Percentiles rank a stretch among this genome's conserved stretches.
These are phyloP conservation scores for Abrostola triplasia DNA, from an alignment of 2,888 invertebrate species.

Conservation along the genomic window DNA sequence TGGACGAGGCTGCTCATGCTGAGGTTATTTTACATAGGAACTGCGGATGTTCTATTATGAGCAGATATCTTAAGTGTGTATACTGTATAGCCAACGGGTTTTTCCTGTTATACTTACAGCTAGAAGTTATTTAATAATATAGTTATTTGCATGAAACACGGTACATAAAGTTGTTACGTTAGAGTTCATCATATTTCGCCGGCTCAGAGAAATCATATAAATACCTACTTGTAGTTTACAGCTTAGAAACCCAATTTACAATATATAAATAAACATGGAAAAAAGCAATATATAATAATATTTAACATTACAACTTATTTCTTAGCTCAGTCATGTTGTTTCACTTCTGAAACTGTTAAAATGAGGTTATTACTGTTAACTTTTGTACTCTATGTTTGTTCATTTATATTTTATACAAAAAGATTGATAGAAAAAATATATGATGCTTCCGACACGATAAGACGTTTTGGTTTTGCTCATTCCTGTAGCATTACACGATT, in stretches of 20 bases:
- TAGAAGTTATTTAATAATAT: too few species aligned
- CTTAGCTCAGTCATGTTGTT: too few species aligned
- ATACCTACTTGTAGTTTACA: too few species aligned
- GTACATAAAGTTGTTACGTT: too few species aligned
- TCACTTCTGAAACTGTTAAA: background rate
- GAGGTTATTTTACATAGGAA: conserved; percentile 58
- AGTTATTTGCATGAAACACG: too few species aligned
- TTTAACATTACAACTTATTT: too few species aligned
- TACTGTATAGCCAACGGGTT: conserved; percentile 6
- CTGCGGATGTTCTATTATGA: background rate
- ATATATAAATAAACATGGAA: too few species aligned
- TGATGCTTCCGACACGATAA: background rate
- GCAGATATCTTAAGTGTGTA: background rate
- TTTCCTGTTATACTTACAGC: conserved; percentile 4
- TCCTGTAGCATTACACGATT: background rate
- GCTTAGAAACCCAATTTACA: too few species aligned
- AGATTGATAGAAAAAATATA: background rate
- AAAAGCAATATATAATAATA: too few species aligned
- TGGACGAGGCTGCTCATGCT: conserved; percentile 59
- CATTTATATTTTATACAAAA: conserved; percentile 1
- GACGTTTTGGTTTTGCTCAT: conserved; percentile 10
- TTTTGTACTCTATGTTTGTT: background rate
- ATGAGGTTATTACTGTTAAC: background rate
- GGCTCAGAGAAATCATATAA: too few species aligned
- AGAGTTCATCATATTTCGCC: too few species aligned